These are phyloP conservation scores for Eonycteris spelaea DNA, from an alignment of 2,113 vertebrate species.

Conservation along the genomic window DNA sequence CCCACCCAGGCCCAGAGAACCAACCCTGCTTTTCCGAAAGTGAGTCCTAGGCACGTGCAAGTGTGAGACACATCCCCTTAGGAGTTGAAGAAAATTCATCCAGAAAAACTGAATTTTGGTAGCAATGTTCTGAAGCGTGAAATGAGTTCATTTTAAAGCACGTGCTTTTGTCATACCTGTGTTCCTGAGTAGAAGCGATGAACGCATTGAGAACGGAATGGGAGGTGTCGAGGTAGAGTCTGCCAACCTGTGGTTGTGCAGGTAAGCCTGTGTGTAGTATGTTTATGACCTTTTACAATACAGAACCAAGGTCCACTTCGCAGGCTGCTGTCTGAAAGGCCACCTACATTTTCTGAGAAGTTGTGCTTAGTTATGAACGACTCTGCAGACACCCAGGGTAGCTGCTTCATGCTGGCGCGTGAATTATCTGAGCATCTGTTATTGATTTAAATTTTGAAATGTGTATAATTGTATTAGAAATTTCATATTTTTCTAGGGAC, in stretches of 20 bases:
- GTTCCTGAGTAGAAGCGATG: not conserved
- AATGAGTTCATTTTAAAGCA: not conserved
- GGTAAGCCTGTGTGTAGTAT: accelerated
- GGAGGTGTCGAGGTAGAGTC: not conserved
- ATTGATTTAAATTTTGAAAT: not conserved
- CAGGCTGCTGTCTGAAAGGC: no score
- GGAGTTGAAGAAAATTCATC: not conserved
- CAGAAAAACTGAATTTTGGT: not conserved
- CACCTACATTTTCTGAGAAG: not conserved
- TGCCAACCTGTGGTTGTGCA: not conserved
- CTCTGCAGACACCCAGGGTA: no score
- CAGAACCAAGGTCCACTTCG: no score
- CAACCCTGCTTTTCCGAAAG: not conserved
- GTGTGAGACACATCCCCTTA: not conserved
- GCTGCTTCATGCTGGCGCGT: accelerated
- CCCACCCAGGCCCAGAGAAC: not conserved
- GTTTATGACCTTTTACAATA: not conserved
- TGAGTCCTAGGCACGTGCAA: accelerated
- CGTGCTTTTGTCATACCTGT: not conserved
- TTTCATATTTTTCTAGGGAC: not conserved
- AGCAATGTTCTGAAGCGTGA: not conserved
- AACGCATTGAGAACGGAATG: not conserved
- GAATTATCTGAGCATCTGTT: not conserved
- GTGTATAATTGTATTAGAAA: not conserved
- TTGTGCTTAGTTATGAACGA: accelerated